phyloP scores from a whole-genome alignment of 2,797 vertebrate species.

The Hypotaenidia okinawae region DNA sequence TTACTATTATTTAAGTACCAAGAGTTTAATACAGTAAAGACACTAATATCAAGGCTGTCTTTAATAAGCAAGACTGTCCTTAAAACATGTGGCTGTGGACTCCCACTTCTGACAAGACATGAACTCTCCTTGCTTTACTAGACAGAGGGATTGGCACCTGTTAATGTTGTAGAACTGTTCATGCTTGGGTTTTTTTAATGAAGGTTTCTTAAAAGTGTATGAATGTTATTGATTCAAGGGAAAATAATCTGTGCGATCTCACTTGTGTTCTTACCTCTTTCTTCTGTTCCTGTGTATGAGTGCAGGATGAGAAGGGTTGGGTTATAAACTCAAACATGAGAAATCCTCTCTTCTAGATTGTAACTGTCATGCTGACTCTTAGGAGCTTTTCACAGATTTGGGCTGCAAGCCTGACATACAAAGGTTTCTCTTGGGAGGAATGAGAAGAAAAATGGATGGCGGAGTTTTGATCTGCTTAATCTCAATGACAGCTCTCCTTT shows the following conservation, averaged over 20 bases:
- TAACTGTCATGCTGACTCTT: background rate
- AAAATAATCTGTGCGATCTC: background rate
- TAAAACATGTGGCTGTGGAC: background rate
- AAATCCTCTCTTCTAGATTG: background rate
- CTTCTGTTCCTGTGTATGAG: background rate
- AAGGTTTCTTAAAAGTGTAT: background rate
- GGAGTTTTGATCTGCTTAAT: constrained; percentile 94
- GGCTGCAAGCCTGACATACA: rapidly evolving
- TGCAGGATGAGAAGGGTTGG: background rate
- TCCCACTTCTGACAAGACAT: background rate
- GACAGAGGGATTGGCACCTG: background rate
- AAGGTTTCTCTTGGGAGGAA: background rate
- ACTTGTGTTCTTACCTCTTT: background rate
- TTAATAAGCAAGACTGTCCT: background rate
- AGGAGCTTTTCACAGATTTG: background rate
- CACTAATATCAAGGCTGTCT: background rate
- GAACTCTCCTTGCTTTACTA: background rate
- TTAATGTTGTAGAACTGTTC: background rate
- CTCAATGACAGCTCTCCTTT: constrained; percentile 33
- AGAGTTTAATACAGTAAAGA: background rate
- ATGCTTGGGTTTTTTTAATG: background rate
- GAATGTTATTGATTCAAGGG: background rate
- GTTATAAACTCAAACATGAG: background rate
- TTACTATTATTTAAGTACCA: constrained; percentile 22
- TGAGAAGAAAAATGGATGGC: constrained; percentile 89